phyloP scores from a whole-genome alignment of 2,888 invertebrate genomes.

The Fissipunctia ypsillon region DNA sequence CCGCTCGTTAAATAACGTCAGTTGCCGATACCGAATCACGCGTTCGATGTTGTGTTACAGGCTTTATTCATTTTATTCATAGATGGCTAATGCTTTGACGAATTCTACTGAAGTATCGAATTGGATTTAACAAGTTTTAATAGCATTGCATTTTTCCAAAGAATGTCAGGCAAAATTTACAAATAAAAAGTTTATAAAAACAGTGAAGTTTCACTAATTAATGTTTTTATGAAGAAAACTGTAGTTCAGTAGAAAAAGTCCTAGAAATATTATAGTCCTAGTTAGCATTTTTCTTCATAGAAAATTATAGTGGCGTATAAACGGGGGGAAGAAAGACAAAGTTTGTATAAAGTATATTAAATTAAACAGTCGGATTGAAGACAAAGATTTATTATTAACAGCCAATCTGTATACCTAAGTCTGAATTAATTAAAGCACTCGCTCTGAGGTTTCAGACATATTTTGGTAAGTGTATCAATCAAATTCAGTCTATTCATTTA shows the following conservation, averaged over 20 bases:
- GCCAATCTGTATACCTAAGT: constrained; percentile 12
- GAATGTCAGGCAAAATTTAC: neutral
- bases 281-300: neutral
- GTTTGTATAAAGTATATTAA: constrained; percentile 24
- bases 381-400: constrained; percentile 36
- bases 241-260: neutral
- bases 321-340: constrained; percentile 4
- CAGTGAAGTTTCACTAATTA: neutral
- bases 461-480: constrained; percentile 21
- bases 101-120: neutral
- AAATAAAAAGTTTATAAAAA: neutral
- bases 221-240: neutral
- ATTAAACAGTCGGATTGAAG: constrained; percentile 20
- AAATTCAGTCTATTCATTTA: neutral
- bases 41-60: constrained; percentile 23
- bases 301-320: neutral
- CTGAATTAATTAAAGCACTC: constrained; percentile 42
- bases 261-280: neutral
- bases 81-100: neutral
- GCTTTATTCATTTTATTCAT: neutral
- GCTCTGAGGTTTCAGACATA: constrained; percentile 13
- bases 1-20: constrained; percentile 54
- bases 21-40: constrained; percentile 41
- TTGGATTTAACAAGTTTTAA: neutral
- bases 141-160: neutral